These are phyloP conservation scores for Urocitellus parryii DNA, from an alignment of 2,113 vertebrate species.

Conservation along the genomic window DNA sequence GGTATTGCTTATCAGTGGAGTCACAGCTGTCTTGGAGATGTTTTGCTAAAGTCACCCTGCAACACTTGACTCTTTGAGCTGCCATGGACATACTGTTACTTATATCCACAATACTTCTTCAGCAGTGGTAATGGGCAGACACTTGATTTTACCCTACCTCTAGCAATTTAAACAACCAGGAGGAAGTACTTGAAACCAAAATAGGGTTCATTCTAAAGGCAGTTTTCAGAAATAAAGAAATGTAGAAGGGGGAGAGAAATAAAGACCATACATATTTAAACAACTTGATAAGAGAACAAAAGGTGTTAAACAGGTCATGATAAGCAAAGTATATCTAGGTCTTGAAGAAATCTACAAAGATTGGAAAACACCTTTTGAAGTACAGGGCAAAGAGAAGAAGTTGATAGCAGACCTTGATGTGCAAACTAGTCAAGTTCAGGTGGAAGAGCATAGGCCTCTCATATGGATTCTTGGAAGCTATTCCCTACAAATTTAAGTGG, in stretches of 20 bases:
- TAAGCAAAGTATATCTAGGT: not conserved
- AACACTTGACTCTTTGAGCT: not conserved
- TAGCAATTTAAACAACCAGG: not conserved
- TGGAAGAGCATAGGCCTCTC: slow-evolving; percentile 29
- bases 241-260: not conserved
- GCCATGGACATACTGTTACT: not conserved
- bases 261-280: slow-evolving; percentile 51
- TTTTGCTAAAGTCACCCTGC: not conserved
- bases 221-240: slow-evolving; percentile 51
- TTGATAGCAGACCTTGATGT: slow-evolving; percentile 6
- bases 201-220: not conserved
- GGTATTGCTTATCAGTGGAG: not conserved
- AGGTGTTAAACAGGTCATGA: slow-evolving; percentile 20
- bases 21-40: not conserved
- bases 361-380: slow-evolving; percentile 56
- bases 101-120: not conserved
- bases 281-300: slow-evolving; percentile 41
- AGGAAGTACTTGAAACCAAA: not conserved
- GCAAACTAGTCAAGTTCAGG: slow-evolving; percentile 58
- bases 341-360: not conserved
- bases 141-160: not conserved
- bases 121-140: not conserved
- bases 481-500: slow-evolving; percentile 29
- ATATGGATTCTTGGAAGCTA: slow-evolving; percentile 35
- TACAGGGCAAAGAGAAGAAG: not conserved